Conservation (phyloP, 2,888 invertebrate genomes). For the Hypercompe scribonia region DNA sequence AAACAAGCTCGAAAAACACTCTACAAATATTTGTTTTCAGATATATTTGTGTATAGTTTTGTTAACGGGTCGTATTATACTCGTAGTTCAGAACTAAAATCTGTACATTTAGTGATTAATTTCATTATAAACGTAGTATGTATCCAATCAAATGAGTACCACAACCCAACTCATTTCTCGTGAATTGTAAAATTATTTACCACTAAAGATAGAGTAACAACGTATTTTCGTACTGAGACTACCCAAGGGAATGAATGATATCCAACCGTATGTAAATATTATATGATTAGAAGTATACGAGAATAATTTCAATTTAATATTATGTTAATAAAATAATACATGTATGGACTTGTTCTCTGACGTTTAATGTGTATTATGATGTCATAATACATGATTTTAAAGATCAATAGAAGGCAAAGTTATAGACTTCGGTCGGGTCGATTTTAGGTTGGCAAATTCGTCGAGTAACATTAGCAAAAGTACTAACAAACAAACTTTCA, state of each 20-base stretch:
- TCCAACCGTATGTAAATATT: slow-evolving; percentile 46
- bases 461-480: too few relatives aligned
- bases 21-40: not conserved
- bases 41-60: not conserved
- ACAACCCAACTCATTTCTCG: slow-evolving; percentile 41
- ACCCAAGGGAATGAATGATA: slow-evolving; percentile 42
- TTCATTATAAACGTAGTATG: slow-evolving; percentile 28
- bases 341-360: not conserved
- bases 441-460: not conserved
- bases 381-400: not conserved
- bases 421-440: not conserved
- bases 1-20: not conserved
- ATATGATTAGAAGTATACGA: slow-evolving; percentile 29
- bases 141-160: slow-evolving; percentile 51
- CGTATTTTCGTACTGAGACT: slow-evolving; percentile 40
- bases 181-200: slow-evolving; percentile 52
- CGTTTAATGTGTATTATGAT: not conserved
- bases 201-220: slow-evolving; percentile 29
- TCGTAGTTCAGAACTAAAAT: not conserved
- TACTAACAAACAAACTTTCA: not conserved
- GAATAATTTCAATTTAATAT: slow-evolving; percentile 28
- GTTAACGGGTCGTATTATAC: not conserved
- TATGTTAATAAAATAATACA: slow-evolving; percentile 26
- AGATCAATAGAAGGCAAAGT: not conserved
- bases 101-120: slow-evolving; percentile 28